Conservation (phyloP, 2,888 invertebrate genomes). For the Spilosoma lubricipeda region DNA sequence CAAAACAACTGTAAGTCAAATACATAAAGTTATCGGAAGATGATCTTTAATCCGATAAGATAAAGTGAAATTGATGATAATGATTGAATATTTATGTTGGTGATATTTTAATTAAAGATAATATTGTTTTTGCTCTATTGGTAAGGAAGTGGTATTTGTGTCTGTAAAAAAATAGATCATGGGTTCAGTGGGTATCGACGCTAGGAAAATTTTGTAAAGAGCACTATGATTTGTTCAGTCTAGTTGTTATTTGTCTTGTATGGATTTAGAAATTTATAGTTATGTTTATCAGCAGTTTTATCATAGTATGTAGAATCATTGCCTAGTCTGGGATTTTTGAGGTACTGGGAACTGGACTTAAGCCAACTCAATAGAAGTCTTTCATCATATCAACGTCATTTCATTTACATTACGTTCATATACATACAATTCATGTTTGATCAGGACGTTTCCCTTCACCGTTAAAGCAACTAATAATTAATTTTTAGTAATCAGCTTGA, state of each 20-base stretch:
- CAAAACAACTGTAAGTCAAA: neutral
- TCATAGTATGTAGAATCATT: too few relatives aligned
- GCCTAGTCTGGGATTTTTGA: too few relatives aligned
- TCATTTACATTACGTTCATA: neutral
- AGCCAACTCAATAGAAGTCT: neutral
- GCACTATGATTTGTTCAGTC: too few relatives aligned
- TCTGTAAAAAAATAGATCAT: neutral
- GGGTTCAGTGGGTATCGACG: neutral
- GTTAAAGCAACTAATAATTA: neutral
- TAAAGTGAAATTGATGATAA: neutral
- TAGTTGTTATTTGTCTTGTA: too few relatives aligned
- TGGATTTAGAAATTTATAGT: too few relatives aligned
- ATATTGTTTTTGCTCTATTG: neutral
- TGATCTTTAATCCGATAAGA: neutral
- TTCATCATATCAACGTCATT: too few relatives aligned
- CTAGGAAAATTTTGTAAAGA: too few relatives aligned
- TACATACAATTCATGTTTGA: neutral
- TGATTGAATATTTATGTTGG: neutral
- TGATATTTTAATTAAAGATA: neutral
- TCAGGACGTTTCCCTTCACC: neutral
- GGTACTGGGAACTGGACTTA: too few relatives aligned
- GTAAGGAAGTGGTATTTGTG: too few relatives aligned
- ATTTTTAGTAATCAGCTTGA: neutral
- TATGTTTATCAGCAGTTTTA: too few relatives aligned
- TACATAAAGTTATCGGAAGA: neutral